Evolutionary conservation across 2,888 invertebrate species (phyloP), one percentile per base, ranked within the genome.

Genomic region (Bombylius discolor): DNA sequence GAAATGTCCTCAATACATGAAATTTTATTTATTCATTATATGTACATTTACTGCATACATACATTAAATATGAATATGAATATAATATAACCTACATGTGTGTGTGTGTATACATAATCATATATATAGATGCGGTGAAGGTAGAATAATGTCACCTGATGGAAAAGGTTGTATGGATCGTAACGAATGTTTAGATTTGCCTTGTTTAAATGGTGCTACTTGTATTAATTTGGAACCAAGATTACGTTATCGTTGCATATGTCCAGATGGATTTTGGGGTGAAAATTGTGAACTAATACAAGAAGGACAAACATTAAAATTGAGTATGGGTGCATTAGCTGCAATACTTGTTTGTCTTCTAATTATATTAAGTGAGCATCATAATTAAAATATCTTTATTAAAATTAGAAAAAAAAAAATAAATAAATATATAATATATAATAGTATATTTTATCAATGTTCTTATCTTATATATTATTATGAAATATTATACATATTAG

Each of bases 291-390:
- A 92, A 72, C 84, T 92, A 64, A 86, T 91, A 62, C 90, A 92
- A 71, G 94, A 96, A 73, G 94, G 93, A 66, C 92, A 92, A 77
- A 92, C 92, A 62, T 81, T 97, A 68, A 93, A 94, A 71, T 84
- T 98, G 71, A 93, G 95, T 78, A 92, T 92, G 85, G 94, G 95
- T 64, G 97, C 97, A 61, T 81, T 99, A 66, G 93, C 96, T 61
- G 95, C 96, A 70, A 97, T 99, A 74, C 83, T 98, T 74, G 91
- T 97, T 77, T 97, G 96, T 78, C 85, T 97, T 70, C 84, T 96
- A 76, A 90, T 95, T 75, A 92, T 98, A 70, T 84, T 97, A 77
- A 88, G 97, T 97, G 84, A 91, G 92, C 86, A 71, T 66, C 55
- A 55, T 54, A 47, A 49, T 31, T 14, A 49, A 45, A 13, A 32